Base-by-base conservation (phyloP, 2,888 invertebrate genomes). In the Belgica antarctica region DNA sequence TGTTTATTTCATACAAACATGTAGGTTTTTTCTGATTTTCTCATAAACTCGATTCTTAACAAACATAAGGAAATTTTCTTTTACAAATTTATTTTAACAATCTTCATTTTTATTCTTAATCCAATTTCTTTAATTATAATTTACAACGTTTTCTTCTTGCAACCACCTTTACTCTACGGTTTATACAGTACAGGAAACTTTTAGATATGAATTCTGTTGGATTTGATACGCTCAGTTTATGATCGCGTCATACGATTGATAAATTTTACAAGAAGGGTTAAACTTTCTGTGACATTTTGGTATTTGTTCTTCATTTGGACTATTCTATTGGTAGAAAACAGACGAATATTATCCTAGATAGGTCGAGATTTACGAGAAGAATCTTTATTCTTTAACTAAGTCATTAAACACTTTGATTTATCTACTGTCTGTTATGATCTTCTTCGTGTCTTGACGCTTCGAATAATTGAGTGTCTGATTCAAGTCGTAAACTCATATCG, bases 1-100 rank as follows among this genome's bases (percentile, higher is more conserved):
- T 62, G 62, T 62, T 62, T 62, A 62, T 62, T 62, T 62, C 34
- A 62, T 62, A 62, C 62, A 62, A 62, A 62, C 62, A 62, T 62
- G 62, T 36, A 62, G 3, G 17, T 52, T 22, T 52, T 15, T 34
- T 19, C 36, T 62, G 34, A 61, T 61, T 12, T 25, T 61, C 17
- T 28, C 52, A 52, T 52, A 52, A 52, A 52, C 52, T 52, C 52
- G 52, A 52, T 22, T 52, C n/a, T 36, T 62, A 62, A 62, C 62
- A 62, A 62, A 62, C 62, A 62, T 62, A 31, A 62, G 62, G 34
- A 62, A 62, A 22, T 61, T 47, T 47, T 61, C 25, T 24, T 52
- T 52, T 52, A 28, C 36, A 17, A 25, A 7, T 62, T 62, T 28
- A 28, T 17, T 10, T 52, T 10, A 52, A 62, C 31, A 31, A 62